These are phyloP conservation scores for Idaea aversata DNA, from an alignment of 2,888 invertebrate species.

Conservation along the genomic window DNA sequence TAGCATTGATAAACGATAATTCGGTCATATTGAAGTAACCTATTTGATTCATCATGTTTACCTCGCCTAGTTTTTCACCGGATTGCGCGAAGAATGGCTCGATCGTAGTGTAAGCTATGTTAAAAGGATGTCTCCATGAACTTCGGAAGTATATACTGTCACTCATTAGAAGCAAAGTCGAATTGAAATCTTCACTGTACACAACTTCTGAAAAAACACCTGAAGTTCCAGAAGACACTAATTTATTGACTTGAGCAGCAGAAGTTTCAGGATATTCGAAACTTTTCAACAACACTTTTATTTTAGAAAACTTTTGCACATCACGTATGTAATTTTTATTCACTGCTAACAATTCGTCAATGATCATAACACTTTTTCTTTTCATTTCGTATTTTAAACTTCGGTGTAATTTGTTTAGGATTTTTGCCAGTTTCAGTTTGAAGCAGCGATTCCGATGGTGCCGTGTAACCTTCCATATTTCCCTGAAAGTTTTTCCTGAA, in stretches of 20 bases:
- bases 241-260: constrained; percentile 40
- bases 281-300: constrained; percentile 43
- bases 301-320: constrained; percentile 39
- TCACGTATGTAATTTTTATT: constrained; percentile 42
- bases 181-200: constrained; percentile 47
- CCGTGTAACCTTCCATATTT: constrained; percentile 52
- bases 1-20: constrained; percentile 43
- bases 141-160: constrained; percentile 53
- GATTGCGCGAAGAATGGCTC: constrained; percentile 42
- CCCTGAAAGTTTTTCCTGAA: constrained; percentile 38
- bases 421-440: constrained; percentile 39
- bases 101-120: constrained; percentile 34
- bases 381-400: constrained; percentile 36
- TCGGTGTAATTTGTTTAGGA: constrained; percentile 42
- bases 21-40: constrained; percentile 48
- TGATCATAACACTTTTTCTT: constrained; percentile 44
- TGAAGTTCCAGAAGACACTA: constrained; percentile 37
- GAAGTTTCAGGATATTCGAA: constrained; percentile 42
- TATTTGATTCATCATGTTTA: constrained; percentile 57
- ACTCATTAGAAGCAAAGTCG: constrained; percentile 44
- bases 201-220: constrained; percentile 38
- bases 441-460: constrained; percentile 48
- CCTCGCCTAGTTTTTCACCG: constrained; percentile 35
- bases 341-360: constrained; percentile 47
- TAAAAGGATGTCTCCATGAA: constrained; percentile 54